Evolutionary conservation across 1,140 invertebrate genomes (phyloP), one percentile per base, ranked within the genome.

Genomic region (Maniola jurtina): DNA sequence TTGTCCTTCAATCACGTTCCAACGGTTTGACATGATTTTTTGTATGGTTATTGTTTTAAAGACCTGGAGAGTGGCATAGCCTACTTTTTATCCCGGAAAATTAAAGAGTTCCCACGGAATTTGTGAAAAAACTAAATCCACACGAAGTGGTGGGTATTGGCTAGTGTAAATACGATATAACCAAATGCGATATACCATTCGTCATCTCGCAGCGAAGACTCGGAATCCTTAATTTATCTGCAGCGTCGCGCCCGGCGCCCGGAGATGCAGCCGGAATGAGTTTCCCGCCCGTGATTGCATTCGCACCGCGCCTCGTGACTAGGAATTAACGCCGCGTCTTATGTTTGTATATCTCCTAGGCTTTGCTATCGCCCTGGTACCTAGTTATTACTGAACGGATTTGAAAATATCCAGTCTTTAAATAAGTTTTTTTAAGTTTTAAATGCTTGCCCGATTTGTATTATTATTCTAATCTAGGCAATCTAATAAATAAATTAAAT

Each of bases 201-300:
- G 45, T 59, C 61, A 56, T 66, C 35, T 42, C 40, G 66, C 35
- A 61, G 36, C 65, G 59, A 61, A 34, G 50, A 35, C 13, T 62
- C 74, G 71, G 80, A 81, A 82, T 83, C 79, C 81, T 81, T 84
- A 86, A 88, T 88, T 88, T 79, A 80, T 77, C 78, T 75, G 73
- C 74, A 76, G 66, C 62, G 56, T 75, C 68, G 61, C 71, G 67
- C 79, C 48, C 48, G 86, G 82, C 71, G 66, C 79, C 52, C 52
- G 86, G 82, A 83, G 84, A 86, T 86, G 83, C 84, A 84, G 67
- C 55, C 79, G 80, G 82, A 77, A 84, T 81, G 79, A 84, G 83
- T 77, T 88, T 86, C 81, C 84, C 76, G 76, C 70, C 74, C 56
- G 80, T 83, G 86, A 89, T 89, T 89, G 82, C 83, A 75, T 83